A percentile compares a stretch with the other conserved stretches of the same genome.
These are phyloP conservation scores for Apodemus sylvaticus DNA, from an alignment of 2,113 vertebrate species.

Conservation along the genomic window DNA sequence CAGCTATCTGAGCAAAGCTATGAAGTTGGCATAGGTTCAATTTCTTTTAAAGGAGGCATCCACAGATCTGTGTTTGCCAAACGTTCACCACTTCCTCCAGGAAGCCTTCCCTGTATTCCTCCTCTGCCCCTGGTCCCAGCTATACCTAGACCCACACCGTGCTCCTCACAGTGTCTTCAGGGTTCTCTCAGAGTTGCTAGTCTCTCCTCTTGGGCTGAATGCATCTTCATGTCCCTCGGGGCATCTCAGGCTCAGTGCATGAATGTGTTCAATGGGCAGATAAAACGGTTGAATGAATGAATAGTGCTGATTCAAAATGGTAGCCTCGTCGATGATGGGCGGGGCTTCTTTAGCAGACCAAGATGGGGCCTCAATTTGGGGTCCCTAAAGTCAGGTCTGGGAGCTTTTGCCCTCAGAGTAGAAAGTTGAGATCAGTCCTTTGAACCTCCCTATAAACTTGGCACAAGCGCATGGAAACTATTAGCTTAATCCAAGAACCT, in stretches of 20 bases:
- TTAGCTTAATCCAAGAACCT: background rate
- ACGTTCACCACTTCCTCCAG: background rate
- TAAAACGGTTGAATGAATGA: background rate
- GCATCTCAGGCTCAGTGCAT: background rate
- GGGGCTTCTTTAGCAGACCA: background rate
- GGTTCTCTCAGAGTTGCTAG: background rate
- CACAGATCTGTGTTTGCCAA: background rate
- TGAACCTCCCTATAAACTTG: background rate
- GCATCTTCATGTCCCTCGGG: background rate
- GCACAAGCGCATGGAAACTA: background rate
- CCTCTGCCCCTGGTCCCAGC: fast-evolving
- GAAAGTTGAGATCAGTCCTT: background rate
- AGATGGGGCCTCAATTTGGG: background rate
- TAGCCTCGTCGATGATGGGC: background rate
- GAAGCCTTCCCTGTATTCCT: background rate
- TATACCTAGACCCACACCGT: background rate
- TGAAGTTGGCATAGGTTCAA: background rate
- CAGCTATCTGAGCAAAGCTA: background rate
- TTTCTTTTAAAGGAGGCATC: background rate
- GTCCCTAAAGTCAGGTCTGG: background rate
- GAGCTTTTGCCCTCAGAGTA: background rate
- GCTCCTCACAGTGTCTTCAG: background rate
- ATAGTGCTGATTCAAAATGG: background rate
- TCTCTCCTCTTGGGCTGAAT: background rate
- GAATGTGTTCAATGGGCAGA: background rate